Conservation (phyloP, 2,797 vertebrate species). For the Vipera ursinii region DNA sequence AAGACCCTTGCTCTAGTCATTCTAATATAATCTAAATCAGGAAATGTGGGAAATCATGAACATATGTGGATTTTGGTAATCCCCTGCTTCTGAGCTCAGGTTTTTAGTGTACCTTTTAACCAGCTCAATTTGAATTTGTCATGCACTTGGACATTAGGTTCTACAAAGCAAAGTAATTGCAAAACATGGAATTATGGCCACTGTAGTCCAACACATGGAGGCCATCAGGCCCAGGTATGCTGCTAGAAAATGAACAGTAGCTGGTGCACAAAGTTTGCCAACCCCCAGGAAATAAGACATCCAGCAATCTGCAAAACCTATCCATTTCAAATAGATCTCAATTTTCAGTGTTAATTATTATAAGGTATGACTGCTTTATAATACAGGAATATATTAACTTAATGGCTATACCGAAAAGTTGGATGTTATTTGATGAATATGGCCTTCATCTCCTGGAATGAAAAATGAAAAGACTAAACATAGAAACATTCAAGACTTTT, state of each 20-base stretch:
- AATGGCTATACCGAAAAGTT: not conserved
- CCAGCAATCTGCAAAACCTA: not conserved
- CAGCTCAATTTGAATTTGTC: not conserved
- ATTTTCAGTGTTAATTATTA: not conserved
- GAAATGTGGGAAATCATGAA: conserved; percentile 49
- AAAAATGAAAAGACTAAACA: not conserved
- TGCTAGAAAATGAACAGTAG: not conserved
- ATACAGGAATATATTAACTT: not conserved
- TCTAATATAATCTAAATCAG: conserved; percentile 51
- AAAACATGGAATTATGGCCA: not conserved
- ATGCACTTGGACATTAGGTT: not conserved
- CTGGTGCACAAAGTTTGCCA: not conserved
- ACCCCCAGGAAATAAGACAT: not conserved
- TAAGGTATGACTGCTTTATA: not conserved
- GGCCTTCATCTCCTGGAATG: not conserved
- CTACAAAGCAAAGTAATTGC: not conserved
- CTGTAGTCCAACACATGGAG: not conserved
- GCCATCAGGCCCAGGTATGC: not conserved
- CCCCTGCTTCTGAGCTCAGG: conserved; percentile 32
- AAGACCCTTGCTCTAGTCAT: conserved; percentile 44
- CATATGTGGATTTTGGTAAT: not conserved
- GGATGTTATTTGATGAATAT: not conserved
- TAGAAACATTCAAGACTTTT: not conserved
- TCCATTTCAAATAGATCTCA: not conserved
- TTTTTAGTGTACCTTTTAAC: conserved; percentile 4